Evolutionary conservation across 2,888 invertebrate genomes (phyloP).

Genomic region (Prostheceraeus crozeri): DNA sequence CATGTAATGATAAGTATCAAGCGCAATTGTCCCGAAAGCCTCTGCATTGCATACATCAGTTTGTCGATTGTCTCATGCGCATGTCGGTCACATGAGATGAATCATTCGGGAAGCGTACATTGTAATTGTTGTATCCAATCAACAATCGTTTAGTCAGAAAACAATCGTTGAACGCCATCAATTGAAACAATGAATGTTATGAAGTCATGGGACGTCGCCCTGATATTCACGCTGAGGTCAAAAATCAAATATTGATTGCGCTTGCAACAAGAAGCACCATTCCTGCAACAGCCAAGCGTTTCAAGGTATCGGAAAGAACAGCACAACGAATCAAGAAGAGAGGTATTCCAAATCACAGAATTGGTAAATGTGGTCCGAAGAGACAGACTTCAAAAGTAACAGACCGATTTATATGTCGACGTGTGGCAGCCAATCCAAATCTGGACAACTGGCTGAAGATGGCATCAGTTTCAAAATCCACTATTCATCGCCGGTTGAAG

Average conservation of each 20-base stretch:
- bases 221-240: not conserved
- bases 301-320: constrained; percentile 13
- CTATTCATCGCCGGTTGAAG: constrained; percentile 6
- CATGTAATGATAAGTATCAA: too few species aligned
- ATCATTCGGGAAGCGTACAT: too few species aligned
- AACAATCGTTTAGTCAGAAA: too few species aligned
- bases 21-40: too few species aligned
- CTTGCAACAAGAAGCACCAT: constrained; percentile 12
- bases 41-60: too few species aligned
- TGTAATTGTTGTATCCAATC: too few species aligned
- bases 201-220: too few species aligned
- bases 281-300: not conserved
- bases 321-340: not conserved
- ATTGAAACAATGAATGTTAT: too few species aligned
- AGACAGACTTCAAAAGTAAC: not conserved
- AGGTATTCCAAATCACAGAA: not conserved
- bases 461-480: constrained; percentile 7
- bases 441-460: not conserved
- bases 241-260: not conserved
- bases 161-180: too few species aligned
- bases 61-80: too few species aligned
- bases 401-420: not conserved
- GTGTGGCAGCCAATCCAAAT: constrained; percentile 7
- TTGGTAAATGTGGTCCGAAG: constrained; percentile 12
- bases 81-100: too few species aligned